A percentile compares a stretch with the other conserved stretches of the same genome.
Evolutionary conservation across 2,888 invertebrate genomes (phyloP).

Genomic region (Tetranychus truncatus): DNA sequence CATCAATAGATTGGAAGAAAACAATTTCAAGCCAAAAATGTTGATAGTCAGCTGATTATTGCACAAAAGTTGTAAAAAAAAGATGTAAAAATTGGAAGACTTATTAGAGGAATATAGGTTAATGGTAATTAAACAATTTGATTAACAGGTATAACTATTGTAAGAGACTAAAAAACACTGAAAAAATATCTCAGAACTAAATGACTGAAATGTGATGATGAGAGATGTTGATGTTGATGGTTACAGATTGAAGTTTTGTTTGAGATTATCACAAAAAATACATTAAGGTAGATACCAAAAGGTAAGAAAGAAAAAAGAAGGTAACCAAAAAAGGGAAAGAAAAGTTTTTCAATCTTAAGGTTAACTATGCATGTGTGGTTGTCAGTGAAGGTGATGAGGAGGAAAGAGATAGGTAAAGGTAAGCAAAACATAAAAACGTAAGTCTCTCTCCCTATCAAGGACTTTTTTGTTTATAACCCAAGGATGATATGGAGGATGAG

Average conservation of each 20-base stretch:
- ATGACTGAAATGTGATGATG: too few relatives aligned
- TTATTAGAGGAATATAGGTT: not conserved
- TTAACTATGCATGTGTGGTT: not conserved
- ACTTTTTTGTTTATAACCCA: not conserved
- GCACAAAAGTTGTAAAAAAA: not conserved
- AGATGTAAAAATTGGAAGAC: not conserved
- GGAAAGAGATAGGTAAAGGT: constrained; percentile 17
- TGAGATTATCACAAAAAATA: too few relatives aligned
- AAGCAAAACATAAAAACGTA: constrained; percentile 23
- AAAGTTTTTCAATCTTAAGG: not conserved
- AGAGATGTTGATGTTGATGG: not conserved
- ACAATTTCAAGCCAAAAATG: too few relatives aligned
- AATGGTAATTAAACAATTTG: not conserved
- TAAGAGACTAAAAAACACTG: too few relatives aligned
- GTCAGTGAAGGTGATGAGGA: constrained; percentile 19
- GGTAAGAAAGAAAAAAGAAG: too few relatives aligned
- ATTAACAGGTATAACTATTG: not conserved
- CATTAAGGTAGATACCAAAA: too few relatives aligned
- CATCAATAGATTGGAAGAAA: too few relatives aligned
- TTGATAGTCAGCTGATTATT: constrained; percentile 1
- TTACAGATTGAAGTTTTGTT: not conserved
- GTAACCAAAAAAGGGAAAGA: not conserved
- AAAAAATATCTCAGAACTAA: too few relatives aligned
- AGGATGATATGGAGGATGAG: not conserved
- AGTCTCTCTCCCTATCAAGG: not conserved